phyloP scores from a whole-genome alignment of 1,140 invertebrate genomes.

The Apis florea region DNA sequence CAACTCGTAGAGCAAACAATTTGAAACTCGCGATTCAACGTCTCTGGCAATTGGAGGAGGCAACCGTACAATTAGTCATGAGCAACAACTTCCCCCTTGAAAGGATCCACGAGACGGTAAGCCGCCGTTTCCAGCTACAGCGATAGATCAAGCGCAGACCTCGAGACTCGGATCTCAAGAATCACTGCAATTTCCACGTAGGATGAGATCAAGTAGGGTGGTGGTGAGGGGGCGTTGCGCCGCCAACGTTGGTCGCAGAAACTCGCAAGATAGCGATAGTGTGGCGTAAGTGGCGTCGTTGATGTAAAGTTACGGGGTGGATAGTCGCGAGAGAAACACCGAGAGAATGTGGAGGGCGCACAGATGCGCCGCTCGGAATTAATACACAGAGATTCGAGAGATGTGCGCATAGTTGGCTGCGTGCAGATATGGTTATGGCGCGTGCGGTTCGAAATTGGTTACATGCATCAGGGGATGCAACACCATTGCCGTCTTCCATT shows the following conservation, averaged over 20 bases:
- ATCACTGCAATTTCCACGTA: not conserved
- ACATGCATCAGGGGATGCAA: conserved; percentile 57
- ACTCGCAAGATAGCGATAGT: not conserved
- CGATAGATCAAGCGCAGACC: conserved; percentile 5
- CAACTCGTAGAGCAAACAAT: too few relatives aligned
- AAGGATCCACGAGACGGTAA: not conserved
- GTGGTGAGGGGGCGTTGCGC: too few relatives aligned
- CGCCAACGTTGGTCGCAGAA: conserved; percentile 13
- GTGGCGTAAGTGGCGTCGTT: conserved; percentile 1
- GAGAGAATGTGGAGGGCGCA: not conserved
- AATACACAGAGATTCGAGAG: conserved; percentile 41
- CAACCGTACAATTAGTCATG: not conserved
- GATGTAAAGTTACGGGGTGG: conserved; percentile 37
- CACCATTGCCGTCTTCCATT: conserved; percentile 41
- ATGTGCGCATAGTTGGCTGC: conserved; percentile 49
- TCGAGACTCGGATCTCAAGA: not conserved
- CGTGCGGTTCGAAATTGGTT: conserved; percentile 63
- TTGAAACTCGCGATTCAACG: not conserved
- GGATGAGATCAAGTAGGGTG: not conserved
- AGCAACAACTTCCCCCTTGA: not conserved
- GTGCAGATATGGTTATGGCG: conserved; percentile 59
- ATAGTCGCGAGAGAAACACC: not conserved
- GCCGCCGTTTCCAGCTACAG: not conserved
- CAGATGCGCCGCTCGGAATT: conserved; percentile 35
- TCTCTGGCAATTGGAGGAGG: not conserved